Percentiles rank a stretch among this genome's conserved stretches.
Conservation (phyloP, 2,113 vertebrate genomes). For the Neolamprologus brichardi region DNA sequence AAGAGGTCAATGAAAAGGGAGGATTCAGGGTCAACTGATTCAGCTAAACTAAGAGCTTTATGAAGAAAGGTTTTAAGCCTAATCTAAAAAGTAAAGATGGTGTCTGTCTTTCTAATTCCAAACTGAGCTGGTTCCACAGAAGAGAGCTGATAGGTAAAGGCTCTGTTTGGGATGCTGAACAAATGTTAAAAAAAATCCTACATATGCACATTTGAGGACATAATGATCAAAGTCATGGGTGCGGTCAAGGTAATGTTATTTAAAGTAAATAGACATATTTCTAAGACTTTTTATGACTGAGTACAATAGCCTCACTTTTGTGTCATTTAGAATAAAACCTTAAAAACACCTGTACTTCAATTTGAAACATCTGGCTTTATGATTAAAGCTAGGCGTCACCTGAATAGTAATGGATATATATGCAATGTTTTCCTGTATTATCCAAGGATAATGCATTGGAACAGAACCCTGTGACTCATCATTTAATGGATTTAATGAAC, state of each 20-base stretch:
- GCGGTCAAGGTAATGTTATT: not conserved
- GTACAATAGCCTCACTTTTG: not conserved
- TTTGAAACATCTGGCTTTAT: not conserved
- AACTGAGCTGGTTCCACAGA: not conserved
- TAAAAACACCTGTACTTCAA: not conserved
- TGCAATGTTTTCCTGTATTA: not conserved
- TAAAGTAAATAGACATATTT: not conserved
- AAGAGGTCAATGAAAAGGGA: not conserved
- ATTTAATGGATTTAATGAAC: not conserved
- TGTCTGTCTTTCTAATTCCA: not conserved
- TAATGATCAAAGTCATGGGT: not conserved
- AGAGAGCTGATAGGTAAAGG: not conserved
- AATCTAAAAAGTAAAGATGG: not conserved
- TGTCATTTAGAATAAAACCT: not conserved
- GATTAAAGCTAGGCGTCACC: not conserved
- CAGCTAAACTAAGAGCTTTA: not conserved
- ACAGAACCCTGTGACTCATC: not conserved
- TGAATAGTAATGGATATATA: not conserved
- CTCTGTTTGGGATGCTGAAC: not conserved
- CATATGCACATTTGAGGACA: not conserved
- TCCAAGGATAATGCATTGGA: not conserved
- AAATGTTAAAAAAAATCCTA: not conserved
- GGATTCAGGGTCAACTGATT: not conserved
- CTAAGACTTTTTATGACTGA: not conserved
- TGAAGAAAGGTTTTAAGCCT: not conserved